These are phyloP conservation scores for Trachelus stipa DNA, from an alignment of 2,888 invertebrate genomes.

Conservation along the genomic window DNA sequence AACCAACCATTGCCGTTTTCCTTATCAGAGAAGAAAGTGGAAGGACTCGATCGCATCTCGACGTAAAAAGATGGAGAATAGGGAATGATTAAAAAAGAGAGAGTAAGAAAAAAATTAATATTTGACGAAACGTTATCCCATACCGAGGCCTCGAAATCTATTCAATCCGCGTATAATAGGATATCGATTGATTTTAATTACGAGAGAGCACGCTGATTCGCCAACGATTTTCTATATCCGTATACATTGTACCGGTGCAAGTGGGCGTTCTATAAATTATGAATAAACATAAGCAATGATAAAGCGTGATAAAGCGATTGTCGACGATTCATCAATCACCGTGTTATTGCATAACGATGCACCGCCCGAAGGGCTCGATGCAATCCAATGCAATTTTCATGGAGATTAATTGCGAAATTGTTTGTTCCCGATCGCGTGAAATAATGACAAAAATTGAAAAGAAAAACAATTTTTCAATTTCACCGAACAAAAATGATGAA, in stretches of 20 bases:
- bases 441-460: not conserved
- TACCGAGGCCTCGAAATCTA: not conserved
- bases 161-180: not conserved
- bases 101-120: not conserved
- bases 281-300: not conserved
- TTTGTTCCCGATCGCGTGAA: not conserved
- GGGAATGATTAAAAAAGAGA: not conserved
- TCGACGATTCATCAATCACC: not conserved
- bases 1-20: not conserved
- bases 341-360: not conserved
- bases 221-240: not conserved
- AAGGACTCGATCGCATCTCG: not conserved
- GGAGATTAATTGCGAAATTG: not conserved
- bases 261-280: not conserved
- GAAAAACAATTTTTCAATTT: not conserved
- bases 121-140: not conserved
- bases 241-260: not conserved
- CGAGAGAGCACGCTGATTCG: no score
- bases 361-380: not conserved
- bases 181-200: not conserved
- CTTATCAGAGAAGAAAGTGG: not conserved
- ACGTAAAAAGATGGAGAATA: not conserved
- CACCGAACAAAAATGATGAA: not conserved
- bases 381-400: not conserved
- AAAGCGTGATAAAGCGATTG: conserved; percentile 1